Evolutionary conservation across 2,797 vertebrate genomes (phyloP).

Genomic region (Agapornis canus): DNA sequence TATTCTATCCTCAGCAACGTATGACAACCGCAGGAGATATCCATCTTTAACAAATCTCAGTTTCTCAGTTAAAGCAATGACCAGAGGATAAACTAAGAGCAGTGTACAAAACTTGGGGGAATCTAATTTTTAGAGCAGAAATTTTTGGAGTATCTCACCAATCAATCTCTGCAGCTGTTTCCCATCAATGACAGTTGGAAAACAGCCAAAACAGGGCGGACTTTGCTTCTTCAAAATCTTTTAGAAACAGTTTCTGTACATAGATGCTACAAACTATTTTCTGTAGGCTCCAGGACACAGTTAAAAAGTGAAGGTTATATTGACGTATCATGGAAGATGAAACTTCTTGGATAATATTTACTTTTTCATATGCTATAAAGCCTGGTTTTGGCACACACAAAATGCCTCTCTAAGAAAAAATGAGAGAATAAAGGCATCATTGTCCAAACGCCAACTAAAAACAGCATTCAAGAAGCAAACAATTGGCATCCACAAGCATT

Average conservation of each 20-base stretch:
- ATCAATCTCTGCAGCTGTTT: background rate
- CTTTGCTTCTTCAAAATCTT: background rate
- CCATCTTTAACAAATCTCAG: background rate
- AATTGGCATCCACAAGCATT: background rate
- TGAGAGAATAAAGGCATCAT: too few species aligned
- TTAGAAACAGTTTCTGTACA: background rate
- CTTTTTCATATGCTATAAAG: background rate
- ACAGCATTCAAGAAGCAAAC: background rate
- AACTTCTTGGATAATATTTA: background rate
- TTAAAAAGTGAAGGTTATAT: background rate
- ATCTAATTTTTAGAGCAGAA: background rate
- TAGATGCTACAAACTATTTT: background rate
- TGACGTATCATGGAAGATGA: background rate
- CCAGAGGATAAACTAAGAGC: background rate
- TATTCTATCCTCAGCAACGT: background rate
- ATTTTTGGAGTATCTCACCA: background rate
- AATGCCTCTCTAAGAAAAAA: background rate
- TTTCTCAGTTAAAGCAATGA: background rate
- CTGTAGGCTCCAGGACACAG: background rate
- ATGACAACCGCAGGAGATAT: background rate
- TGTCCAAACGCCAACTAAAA: background rate
- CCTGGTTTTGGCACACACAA: background rate
- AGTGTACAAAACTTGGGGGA: background rate
- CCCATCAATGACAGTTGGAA: background rate
- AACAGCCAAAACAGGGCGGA: background rate